Conservation (phyloP, 2,797 vertebrate genomes). For the Dicrostonyx torquatus region DNA sequence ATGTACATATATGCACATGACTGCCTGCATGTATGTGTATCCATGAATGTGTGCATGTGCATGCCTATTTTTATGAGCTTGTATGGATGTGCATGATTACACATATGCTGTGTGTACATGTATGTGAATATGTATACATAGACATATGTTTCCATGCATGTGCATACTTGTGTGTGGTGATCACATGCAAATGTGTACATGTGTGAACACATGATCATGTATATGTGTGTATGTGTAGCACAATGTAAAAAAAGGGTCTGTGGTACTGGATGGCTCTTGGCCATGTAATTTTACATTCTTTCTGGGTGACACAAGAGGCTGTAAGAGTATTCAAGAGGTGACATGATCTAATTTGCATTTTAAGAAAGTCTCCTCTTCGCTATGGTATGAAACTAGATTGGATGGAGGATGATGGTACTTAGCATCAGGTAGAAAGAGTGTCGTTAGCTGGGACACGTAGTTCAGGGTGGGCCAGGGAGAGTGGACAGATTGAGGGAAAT, state of each 20-base stretch:
- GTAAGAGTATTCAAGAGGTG: background rate
- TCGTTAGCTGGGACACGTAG: accelerated
- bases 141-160: background rate
- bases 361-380: background rate
- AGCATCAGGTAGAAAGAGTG: background rate
- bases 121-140: background rate
- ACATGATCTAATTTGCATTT: background rate
- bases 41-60: background rate
- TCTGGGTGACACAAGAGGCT: background rate
- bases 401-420: background rate
- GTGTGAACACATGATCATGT: background rate
- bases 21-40: background rate
- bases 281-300: background rate
- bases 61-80: no score
- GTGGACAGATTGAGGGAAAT: background rate
- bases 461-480: background rate
- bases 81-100: background rate
- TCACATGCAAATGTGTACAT: background rate
- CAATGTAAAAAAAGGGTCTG: background rate
- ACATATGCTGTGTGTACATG: background rate
- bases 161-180: background rate
- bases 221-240: background rate
- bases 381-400: background rate
- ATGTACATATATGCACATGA: background rate
- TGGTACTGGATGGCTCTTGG: background rate